These are phyloP conservation scores for Helarctos malayanus DNA, from an alignment of 2,797 vertebrate genomes.

Conservation along the genomic window DNA sequence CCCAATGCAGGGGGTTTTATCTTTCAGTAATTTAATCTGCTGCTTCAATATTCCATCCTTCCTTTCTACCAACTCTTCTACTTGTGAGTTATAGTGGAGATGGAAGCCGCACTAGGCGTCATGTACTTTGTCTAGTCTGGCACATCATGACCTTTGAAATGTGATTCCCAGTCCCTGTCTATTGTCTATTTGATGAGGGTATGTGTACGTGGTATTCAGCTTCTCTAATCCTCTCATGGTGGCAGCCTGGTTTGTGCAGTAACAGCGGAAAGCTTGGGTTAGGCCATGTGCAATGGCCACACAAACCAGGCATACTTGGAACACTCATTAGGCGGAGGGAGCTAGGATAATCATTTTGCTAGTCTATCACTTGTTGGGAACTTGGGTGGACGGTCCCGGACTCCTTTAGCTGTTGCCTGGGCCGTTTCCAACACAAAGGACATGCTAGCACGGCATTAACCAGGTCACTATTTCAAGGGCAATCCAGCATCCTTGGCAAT, in stretches of 20 bases:
- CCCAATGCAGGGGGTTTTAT: not conserved
- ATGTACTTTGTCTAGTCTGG: not conserved
- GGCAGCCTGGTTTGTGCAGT: not conserved
- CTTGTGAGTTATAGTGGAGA: not conserved
- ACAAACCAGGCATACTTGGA: not conserved
- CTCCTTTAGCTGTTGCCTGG: not conserved
- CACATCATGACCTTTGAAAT: not conserved
- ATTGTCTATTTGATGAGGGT: not conserved
- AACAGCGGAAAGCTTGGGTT: not conserved
- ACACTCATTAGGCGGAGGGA: not conserved
- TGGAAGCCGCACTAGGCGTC: not conserved
- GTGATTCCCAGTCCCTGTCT: not conserved
- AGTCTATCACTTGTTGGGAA: not conserved
- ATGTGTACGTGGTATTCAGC: not conserved
- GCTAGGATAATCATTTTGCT: not conserved
- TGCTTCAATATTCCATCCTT: not conserved
- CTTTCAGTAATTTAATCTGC: not conserved
- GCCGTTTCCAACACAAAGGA: not conserved
- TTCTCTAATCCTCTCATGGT: not conserved
- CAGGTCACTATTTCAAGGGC: not conserved
- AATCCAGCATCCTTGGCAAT: not conserved
- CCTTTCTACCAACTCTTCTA: not conserved
- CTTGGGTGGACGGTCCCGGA: not conserved
- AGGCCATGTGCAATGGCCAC: not conserved
- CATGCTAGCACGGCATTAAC: not conserved